Evolutionary conservation across 2,113 vertebrate species (phyloP), one percentile per base, ranked within the genome.

Genomic region (Choloepus hoffmanni): DNA sequence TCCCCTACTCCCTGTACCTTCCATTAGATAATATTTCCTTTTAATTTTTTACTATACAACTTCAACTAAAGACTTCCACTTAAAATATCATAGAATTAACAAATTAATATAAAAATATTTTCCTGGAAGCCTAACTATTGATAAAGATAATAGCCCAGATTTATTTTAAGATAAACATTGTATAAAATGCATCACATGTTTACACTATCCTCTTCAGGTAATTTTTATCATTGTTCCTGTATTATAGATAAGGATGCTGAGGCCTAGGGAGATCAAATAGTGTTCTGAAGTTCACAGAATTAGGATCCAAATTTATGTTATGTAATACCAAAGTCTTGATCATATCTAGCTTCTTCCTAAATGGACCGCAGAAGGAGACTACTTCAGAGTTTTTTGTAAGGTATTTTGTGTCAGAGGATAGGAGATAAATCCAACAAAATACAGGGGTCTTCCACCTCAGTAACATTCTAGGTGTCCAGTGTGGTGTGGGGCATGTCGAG

Each of bases 221-320:
- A 43, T 58, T 91, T 40, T n/a, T 23, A 84, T 65, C 14, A 40
- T 11, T 90, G 36, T 82, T 72, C 28, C 24, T 33, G 36, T n/a
- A n/a, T 50, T 36, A 55, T 7, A 90, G 45, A 72, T 21, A 24
- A 85, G 73, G 45, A 72, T 79, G 24, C 3, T 73, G 30, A 89
- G 72, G 16, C 55, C 85, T n/a, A 72, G 55, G 63, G 72, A 45
- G 9, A 60, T 62, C 9, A 40, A 78, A n/a, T 45, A 83, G 70
- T 36, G 43, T 28, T 81, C 28, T 12, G 45, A 92, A 21, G 7
- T 84, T 73, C n/a, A 16, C 1, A 62, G 36, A 76, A 45, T 50
- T 79, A 70, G 74, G 23, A 92, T 82, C 94, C 48, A 88, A 77
- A 92, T 16, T 53, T 23, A 63, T 68, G 23, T 85, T 85, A 74